These are phyloP conservation scores for Hepsetus odoe DNA, from an alignment of 2,113 vertebrate species.

Conservation along the genomic window DNA sequence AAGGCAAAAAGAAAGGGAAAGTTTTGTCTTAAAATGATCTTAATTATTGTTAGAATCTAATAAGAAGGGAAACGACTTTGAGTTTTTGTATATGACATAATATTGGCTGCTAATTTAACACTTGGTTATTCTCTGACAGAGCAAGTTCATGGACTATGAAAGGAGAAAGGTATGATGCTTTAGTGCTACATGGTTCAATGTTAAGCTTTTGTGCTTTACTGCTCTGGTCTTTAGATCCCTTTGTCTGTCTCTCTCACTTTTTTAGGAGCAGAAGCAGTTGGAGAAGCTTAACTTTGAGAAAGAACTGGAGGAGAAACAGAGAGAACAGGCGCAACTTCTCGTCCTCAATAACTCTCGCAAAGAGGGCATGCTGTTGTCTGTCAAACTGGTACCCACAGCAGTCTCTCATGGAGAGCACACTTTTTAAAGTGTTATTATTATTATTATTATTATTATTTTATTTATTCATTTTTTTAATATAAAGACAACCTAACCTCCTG, in stretches of 20 bases:
- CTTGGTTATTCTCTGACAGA: constrained; percentile 75
- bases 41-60: too few species aligned
- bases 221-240: constrained; percentile 14
- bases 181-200: not conserved
- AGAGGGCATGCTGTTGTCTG: constrained; percentile 85
- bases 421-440: too few species aligned
- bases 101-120: not conserved
- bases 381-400: constrained; percentile 79
- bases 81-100: not conserved
- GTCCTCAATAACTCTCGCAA: constrained; percentile 81
- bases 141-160: constrained; percentile 90
- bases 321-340: constrained; percentile 84
- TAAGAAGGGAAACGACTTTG: not conserved
- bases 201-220: not conserved
- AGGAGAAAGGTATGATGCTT: constrained; percentile 86
- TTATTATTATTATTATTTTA: too few species aligned
- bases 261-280: constrained; percentile 84
- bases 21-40: too few species aligned
- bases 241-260: not conserved
- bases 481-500: too few species aligned
- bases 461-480: too few species aligned
- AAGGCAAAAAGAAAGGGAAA: too few species aligned
- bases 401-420: too few species aligned
- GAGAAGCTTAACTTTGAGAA: constrained; percentile 91
- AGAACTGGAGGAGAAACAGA: constrained; percentile 80